Conservation (phyloP, 2,888 invertebrate species). For the Alsophila aescularia region DNA sequence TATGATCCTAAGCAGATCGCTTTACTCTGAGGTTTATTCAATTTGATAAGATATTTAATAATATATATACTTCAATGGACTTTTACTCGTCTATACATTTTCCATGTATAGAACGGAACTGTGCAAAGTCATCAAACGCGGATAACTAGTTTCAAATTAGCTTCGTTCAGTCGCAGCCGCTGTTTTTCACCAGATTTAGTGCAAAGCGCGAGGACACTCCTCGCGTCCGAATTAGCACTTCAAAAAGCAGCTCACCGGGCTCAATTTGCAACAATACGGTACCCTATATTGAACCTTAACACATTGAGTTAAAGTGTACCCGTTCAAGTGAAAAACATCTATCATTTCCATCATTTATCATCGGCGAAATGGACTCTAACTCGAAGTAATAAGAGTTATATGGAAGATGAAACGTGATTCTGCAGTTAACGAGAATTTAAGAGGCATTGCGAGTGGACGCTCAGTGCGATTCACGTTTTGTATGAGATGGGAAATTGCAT, state of each 20-base stretch:
- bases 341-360: not conserved
- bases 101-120: not conserved
- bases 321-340: constrained; percentile 6
- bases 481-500: constrained; percentile 24
- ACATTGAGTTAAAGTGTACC: not conserved
- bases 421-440: constrained; percentile 19
- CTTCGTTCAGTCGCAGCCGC: not conserved
- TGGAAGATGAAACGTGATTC: not conserved
- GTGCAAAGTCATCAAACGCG: not conserved
- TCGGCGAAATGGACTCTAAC: constrained; percentile 9
- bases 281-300: constrained; percentile 2
- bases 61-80: not conserved
- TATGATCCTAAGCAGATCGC: no score
- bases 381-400: not conserved
- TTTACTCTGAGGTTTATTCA: no score
- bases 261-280: not conserved
- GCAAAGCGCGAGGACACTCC: constrained; percentile 6
- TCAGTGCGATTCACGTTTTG: constrained; percentile 18
- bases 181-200: constrained; percentile 16
- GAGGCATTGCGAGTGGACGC: constrained; percentile 19
- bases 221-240: constrained; percentile 18
- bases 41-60: no score
- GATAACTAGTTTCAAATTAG: constrained; percentile 3
- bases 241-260: constrained; percentile 14
- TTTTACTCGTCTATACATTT: not conserved